Conservation (phyloP, 2,113 vertebrate genomes). For the Alouatta palliata region DNA sequence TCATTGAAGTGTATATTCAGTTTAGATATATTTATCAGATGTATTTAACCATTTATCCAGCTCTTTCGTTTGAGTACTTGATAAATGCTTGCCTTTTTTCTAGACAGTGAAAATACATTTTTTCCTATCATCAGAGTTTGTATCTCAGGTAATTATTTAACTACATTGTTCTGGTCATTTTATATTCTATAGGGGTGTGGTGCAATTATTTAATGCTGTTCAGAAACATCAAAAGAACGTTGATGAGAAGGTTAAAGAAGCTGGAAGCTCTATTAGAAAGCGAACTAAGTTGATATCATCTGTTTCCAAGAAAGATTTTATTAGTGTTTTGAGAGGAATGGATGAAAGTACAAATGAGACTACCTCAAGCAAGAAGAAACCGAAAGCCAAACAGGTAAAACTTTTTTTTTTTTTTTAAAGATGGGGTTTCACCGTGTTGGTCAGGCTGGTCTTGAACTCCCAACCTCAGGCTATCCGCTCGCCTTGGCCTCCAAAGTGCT, state of each 20-base stretch:
- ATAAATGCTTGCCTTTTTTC: not conserved
- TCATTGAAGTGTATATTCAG: not conserved
- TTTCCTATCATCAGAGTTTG: not conserved
- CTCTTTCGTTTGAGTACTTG: not conserved
- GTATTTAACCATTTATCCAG: not conserved
- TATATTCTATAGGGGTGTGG: conserved; percentile 88
- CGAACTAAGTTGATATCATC: conserved; percentile 91
- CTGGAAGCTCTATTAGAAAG: conserved; percentile 90
- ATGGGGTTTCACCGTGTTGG: too few relatives aligned
- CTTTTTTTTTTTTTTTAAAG: not conserved
- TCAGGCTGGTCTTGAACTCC: too few relatives aligned
- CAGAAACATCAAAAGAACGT: conserved; percentile 92
- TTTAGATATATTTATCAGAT: not conserved
- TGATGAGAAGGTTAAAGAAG: conserved; percentile 90
- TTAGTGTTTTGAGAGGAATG: conserved; percentile 89
- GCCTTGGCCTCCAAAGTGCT: too few relatives aligned
- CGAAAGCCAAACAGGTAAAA: conserved; percentile 81
- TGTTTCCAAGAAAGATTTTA: conserved; percentile 96
- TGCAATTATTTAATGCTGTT: conserved; percentile 96
- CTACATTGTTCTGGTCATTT: not conserved
- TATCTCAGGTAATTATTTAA: not conserved
- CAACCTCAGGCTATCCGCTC: too few relatives aligned
- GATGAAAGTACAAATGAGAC: conserved; percentile 69
- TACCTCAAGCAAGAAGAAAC: conserved; percentile 52
- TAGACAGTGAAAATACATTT: too few relatives aligned